Base-by-base conservation (phyloP, 2,888 invertebrate genomes). In the Nephrotoma guestfalica region DNA sequence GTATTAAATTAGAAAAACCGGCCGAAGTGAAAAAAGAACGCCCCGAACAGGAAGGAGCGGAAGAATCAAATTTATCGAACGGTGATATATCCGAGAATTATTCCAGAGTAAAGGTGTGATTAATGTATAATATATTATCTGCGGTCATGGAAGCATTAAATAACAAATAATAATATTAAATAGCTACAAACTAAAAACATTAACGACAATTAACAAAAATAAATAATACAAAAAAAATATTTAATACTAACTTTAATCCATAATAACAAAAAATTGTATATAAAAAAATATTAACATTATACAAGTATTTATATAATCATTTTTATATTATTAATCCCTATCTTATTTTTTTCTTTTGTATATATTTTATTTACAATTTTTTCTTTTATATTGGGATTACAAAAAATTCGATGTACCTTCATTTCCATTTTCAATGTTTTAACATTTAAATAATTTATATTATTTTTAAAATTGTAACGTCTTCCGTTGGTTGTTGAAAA, bases 81-180 rank as follows among this genome's bases (percentile, higher is more conserved):
- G 85, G 85, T 85, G 85, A 85, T 85, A 85, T 85, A 15, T 43
- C 85, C 18, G 85, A 85, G 43, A 85, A 85, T 85, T 85, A 85
- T 85, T 85, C 85, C 30, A 85, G 85, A 85, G 85, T 85, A 43
- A 85, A 85, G 43, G 85, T 85, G 85, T 85, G 85, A 85, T 85
- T 85, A 85, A 85, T 85, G 42, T 84, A 41, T 84, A 84, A 84
- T 84, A 84, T 84, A 84, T 41, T 84, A 84, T 41, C 84, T 6
- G 85, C 85, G 43, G 43, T 85, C 11, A 85, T 85, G 85, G 85
- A 85, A 43, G 85, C 85, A 85, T 43, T 85, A 43, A 85, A 84
- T 84, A 84, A 84, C 41, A 84, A 84, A 84, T 84, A 84, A 83
- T 83, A 42, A n/a, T 84, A 71, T 9, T 71, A 71, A 71, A 71